Evolutionary conservation across 2,888 invertebrate genomes (phyloP).

Genomic region (Fabriciana adippe): DNA sequence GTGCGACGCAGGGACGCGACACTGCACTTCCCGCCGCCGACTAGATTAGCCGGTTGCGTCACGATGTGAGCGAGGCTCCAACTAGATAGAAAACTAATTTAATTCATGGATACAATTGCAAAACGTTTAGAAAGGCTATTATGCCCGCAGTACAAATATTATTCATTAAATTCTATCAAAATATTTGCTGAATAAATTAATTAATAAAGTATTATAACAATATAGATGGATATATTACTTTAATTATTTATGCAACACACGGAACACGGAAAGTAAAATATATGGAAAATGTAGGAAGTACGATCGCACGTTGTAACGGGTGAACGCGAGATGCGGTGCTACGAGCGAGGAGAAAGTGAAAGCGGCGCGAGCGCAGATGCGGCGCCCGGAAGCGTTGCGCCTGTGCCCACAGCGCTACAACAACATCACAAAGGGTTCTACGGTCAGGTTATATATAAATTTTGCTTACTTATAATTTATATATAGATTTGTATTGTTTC

Average conservation of each 20-base stretch:
- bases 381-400: slow-evolving; percentile 74
- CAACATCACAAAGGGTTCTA: slow-evolving; percentile 59
- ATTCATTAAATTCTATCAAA: slow-evolving; percentile 6
- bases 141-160: slow-evolving; percentile 1
- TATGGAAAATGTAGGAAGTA: slow-evolving; percentile 67
- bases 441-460: slow-evolving; percentile 36
- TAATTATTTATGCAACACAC: slow-evolving; percentile 53
- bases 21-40: slow-evolving; percentile 82
- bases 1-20: slow-evolving; percentile 79
- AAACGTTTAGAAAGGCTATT: slow-evolving; percentile 34
- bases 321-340: slow-evolving; percentile 64
- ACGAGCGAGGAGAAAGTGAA: slow-evolving; percentile 77
- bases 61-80: slow-evolving; percentile 65
- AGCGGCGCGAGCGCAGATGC: slow-evolving; percentile 76
- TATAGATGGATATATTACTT: slow-evolving; percentile 36
- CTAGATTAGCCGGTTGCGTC: slow-evolving; percentile 82
- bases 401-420: slow-evolving; percentile 49
- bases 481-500: no score
- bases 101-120: slow-evolving; percentile 46
- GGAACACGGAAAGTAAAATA: slow-evolving; percentile 54
- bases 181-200: neutral
- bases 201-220: slow-evolving; percentile 18
- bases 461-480: no score
- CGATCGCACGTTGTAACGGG: slow-evolving; percentile 54
- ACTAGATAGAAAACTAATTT: slow-evolving; percentile 60